Evolutionary conservation across 2,113 vertebrate species (phyloP), one percentile per base, ranked within the genome.

Genomic region (Boleophthalmus pectinirostris): DNA sequence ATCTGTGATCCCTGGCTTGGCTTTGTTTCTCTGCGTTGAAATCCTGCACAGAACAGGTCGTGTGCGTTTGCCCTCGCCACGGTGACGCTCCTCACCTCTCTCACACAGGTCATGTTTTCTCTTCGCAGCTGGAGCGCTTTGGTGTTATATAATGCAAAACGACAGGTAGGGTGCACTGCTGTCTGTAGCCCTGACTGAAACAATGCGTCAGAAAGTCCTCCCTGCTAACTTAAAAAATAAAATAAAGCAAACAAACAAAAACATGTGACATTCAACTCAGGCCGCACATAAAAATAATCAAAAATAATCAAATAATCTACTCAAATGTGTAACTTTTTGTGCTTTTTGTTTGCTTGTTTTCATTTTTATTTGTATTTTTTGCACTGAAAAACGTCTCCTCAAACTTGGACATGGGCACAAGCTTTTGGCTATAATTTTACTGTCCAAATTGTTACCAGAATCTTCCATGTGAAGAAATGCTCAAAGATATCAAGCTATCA

Each of bases 131-230:
- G 15, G 82, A 83, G 79, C 69, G 73, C 75, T 87, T 89, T 83
- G 54, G 68, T 84, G 85, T 87, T 88, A 78, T 75, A 82, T 90
- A 88, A 90, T 87, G 64, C 20, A 29, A 86, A 84, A 88, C 78
- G 80, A 88, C 89, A 85, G 83, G 75, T 70, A 77, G 85, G 72
- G 77, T 80, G 66, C 70, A 83, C 53, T 67, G 80, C 46, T 68
- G 80, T 81, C 82, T 85, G 78, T 81, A 66, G 82, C 63, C 69
- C 47, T 65, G 70, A 77, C 51, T 68, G 23, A 78, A 72, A 72
- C 51, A 77, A 73, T 35, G 47, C 80, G 83, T 89, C 84, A 83
- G 51, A 54, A 20, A 7, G 18, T 54, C 51, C n/a, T 10, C 6
- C 51, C 1, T 18, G 51, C 18, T n/a, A 21, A 54, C 51, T n/a